These are phyloP conservation scores for Actias luna DNA, from an alignment of 2,888 invertebrate genomes.

Conservation along the genomic window DNA sequence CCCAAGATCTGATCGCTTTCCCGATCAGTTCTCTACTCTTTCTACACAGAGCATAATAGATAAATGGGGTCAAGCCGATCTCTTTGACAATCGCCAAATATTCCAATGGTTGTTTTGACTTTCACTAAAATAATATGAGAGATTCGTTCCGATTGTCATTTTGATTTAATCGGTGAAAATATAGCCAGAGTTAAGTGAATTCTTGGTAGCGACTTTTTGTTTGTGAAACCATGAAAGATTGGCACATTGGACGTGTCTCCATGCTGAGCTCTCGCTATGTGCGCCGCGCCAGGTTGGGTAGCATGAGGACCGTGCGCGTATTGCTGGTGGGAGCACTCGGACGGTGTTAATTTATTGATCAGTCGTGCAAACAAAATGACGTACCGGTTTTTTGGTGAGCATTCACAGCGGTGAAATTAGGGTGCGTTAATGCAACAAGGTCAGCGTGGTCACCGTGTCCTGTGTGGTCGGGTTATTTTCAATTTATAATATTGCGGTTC, in stretches of 20 bases:
- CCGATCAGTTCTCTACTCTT: slow-evolving; percentile 74
- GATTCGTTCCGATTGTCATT: slow-evolving; percentile 53
- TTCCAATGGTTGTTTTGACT: slow-evolving; percentile 37
- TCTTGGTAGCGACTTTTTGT: slow-evolving; percentile 47
- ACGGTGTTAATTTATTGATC: slow-evolving; percentile 73
- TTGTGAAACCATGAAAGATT: slow-evolving; percentile 46
- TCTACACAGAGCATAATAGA: slow-evolving; percentile 65
- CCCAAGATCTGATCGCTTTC: slow-evolving; percentile 73
- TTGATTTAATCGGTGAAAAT: slow-evolving; percentile 54
- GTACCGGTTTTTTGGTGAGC: slow-evolving; percentile 68
- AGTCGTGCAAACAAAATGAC: slow-evolving; percentile 77
- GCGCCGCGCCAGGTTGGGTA: slow-evolving; percentile 39
- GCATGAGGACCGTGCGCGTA: slow-evolving; percentile 55
- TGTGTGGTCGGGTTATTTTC: slow-evolving; percentile 58
- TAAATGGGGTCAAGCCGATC: slow-evolving; percentile 48
- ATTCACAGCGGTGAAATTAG: slow-evolving; percentile 71
- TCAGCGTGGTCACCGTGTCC: slow-evolving; percentile 57
- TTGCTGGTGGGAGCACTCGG: slow-evolving; percentile 55
- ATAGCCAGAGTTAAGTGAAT: slow-evolving; percentile 43
- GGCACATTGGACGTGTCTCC: slow-evolving; percentile 40
- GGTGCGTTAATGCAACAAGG: slow-evolving; percentile 79
- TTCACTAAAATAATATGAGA: slow-evolving; percentile 46
- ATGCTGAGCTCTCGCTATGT: slow-evolving; percentile 24
- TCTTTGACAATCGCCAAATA: slow-evolving; percentile 30
- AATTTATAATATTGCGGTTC: slow-evolving; percentile 58